phyloP scores from a whole-genome alignment of 1,140 invertebrate species.

The Tenebrio molitor region DNA sequence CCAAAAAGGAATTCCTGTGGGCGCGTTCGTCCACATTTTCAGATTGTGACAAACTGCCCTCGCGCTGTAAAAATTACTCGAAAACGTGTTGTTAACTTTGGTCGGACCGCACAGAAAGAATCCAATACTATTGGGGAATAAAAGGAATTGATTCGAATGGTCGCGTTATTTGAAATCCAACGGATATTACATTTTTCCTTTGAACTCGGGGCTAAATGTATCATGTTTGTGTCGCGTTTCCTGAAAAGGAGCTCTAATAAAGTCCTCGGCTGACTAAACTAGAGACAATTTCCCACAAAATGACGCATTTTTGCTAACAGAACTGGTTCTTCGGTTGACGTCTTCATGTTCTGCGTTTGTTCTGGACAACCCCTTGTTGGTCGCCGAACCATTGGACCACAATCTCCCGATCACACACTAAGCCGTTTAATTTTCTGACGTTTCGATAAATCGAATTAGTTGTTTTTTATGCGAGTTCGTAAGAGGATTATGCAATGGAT shows the following conservation, averaged over 20 bases:
- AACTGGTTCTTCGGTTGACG: no score
- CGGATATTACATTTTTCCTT: slow-evolving; percentile 53
- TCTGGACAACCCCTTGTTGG: no score
- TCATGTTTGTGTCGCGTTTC: slow-evolving; percentile 45
- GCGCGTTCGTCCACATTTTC: neutral
- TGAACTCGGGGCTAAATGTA: slow-evolving; percentile 49
- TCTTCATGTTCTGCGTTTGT: no score
- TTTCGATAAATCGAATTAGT: slow-evolving; percentile 1
- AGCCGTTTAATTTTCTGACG: no score
- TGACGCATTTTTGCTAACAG: neutral
- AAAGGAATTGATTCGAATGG: slow-evolving; percentile 46
- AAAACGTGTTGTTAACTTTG: slow-evolving; percentile 5
- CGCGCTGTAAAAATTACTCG: slow-evolving; percentile 4
- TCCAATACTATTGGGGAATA: slow-evolving; percentile 44
- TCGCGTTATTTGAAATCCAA: slow-evolving; percentile 49
- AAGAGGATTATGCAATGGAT: slow-evolving; percentile 26
- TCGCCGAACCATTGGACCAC: no score
- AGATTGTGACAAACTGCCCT: neutral
- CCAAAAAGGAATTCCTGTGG: neutral
- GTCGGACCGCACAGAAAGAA: slow-evolving; percentile 35
- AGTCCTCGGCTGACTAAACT: slow-evolving; percentile 47
- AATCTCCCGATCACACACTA: no score
- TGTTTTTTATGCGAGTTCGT: neutral
- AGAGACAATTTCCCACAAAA: slow-evolving; percentile 18
- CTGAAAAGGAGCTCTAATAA: slow-evolving; percentile 45